Evolutionary conservation across 2,797 vertebrate species (phyloP), one percentile per base, ranked within the genome.

Genomic region (Xyrichtys novacula): DNA sequence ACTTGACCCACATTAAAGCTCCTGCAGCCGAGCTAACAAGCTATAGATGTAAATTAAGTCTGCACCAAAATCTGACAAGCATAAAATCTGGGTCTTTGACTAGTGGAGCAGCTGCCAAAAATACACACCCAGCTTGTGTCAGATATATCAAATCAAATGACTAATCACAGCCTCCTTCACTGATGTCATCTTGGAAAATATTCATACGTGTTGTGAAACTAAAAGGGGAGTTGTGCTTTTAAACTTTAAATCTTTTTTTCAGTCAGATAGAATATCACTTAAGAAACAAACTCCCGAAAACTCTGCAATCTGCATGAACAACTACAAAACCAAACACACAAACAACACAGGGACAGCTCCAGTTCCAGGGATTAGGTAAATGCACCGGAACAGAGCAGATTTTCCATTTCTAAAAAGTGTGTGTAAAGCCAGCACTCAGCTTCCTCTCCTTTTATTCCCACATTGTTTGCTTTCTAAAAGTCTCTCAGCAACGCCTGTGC

Each of bases 131-230:
- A 50, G 80, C 76, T 56, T 78, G 81, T 76, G 79, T 89, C 84
- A 61, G 70, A 82, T 85, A 80, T 85, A 80, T 70, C 67, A 80
- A 85, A 81, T 88, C 75, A 81, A 87, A 82, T 65, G 57, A 75
- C 67, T 85, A 67, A 85, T 76, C 73, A 26, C 46, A 0, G 69
- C 40, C 59, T 81, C 16, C 44, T 72, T 61, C 22, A 16, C 15
- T 63, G 65, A 84, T 69, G 74, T 71, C 78, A 81, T 78, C 62
- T 64, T 75, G 75, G 81, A 82, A 85, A 89, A 81, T 71, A 58
- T 17, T 67, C 76, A 67, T 19, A 55, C 46, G 42, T 12, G 42
- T 67, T 12, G 42, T 67, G n/a, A 36, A 56, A 43, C 72, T 58
- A 47, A 66, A 47, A 74, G 43, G 34, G 46, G 25, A 46, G 60